phyloP scores from a whole-genome alignment of 1,140 invertebrate genomes.

The Drosophila nigromelanica region DNA sequence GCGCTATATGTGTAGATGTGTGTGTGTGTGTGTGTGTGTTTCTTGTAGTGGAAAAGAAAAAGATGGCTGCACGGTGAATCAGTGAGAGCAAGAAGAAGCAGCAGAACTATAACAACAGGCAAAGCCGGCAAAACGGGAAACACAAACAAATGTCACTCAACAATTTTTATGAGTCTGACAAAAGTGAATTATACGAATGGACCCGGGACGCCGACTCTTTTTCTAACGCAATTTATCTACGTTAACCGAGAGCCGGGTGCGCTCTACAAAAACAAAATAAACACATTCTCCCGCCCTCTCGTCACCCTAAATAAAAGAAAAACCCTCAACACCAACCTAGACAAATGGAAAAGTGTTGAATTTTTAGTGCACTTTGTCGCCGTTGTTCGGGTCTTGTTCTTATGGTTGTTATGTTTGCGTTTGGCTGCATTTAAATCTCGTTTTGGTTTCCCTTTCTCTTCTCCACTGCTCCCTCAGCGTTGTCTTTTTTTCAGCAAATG shows the following conservation, averaged over 20 bases:
- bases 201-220: constrained; percentile 77
- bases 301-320: neutral
- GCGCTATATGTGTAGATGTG: constrained; percentile 34
- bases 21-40: constrained; percentile 46
- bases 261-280: neutral
- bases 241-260: constrained; percentile 61
- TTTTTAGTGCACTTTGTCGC: constrained; percentile 73
- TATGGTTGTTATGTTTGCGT: constrained; percentile 29
- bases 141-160: constrained; percentile 82
- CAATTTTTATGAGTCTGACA: constrained; percentile 82
- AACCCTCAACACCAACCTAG: constrained; percentile 30
- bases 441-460: constrained; percentile 32
- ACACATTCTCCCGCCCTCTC: neutral
- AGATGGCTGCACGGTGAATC: constrained; percentile 76
- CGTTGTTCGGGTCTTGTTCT: constrained; percentile 33
- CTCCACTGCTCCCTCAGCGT: neutral
- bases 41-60: constrained; percentile 74
- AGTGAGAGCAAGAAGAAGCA: constrained; percentile 54
- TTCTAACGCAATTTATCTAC: constrained; percentile 82
- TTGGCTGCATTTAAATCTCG: constrained; percentile 64
- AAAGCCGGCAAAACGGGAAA: constrained; percentile 67
- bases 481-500: constrained; percentile 52
- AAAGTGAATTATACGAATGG: constrained; percentile 82
- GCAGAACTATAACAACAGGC: constrained; percentile 49
- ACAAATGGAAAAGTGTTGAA: constrained; percentile 70